Conservation (phyloP, 2,113 vertebrate genomes). For the Anoura caudifer region DNA sequence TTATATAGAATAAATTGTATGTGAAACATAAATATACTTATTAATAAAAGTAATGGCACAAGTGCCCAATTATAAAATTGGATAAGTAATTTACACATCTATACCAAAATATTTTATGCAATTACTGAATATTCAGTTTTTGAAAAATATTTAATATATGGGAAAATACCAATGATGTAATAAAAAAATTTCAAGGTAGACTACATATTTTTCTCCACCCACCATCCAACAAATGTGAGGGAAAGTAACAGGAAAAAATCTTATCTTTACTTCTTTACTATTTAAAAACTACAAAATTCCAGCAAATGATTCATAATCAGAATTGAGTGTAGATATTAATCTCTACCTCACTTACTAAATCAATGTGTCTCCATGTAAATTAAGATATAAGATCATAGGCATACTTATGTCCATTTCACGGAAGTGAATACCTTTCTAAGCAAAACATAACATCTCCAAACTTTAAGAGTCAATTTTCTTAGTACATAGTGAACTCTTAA, state of each 20-base stretch:
- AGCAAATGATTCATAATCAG: neutral
- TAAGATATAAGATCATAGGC: neutral
- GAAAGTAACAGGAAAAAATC: neutral
- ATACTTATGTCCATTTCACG: neutral
- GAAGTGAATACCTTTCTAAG: neutral
- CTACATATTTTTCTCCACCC: neutral
- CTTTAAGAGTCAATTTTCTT: neutral
- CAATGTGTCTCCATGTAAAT: neutral
- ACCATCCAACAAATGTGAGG: neutral
- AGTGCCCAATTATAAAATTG: neutral
- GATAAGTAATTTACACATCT: neutral
- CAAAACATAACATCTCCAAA: neutral
- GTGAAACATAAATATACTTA: neutral
- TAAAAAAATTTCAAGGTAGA: neutral
- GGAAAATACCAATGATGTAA: neutral
- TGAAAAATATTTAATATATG: constrained; percentile 10
- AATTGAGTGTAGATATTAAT: neutral
- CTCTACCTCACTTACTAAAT: neutral
- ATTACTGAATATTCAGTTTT: neutral
- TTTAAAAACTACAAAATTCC: neutral
- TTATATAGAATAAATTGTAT: neutral
- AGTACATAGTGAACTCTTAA: neutral
- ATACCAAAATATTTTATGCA: neutral
- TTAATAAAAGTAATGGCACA: neutral
- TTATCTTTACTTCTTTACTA: neutral